A percentile compares a stretch with the other conserved stretches of the same genome.
These are phyloP conservation scores for Cosmia pyralina DNA, from an alignment of 2,888 invertebrate genomes.

Conservation along the genomic window DNA sequence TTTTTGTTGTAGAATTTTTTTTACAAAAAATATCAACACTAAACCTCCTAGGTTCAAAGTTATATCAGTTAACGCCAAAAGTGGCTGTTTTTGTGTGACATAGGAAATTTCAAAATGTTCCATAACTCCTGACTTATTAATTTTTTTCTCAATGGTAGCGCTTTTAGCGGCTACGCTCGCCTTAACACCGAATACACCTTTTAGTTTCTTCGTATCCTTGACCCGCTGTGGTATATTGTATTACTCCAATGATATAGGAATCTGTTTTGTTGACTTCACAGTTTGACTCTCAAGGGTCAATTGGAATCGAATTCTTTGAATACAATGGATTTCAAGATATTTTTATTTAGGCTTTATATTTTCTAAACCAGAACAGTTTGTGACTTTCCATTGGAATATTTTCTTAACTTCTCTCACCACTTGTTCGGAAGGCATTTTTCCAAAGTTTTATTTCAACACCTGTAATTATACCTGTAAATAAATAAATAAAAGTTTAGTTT, in stretches of 20 bases:
- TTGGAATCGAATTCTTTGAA: constrained; percentile 36
- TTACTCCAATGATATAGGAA: constrained; percentile 30
- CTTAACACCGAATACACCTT: constrained; percentile 24
- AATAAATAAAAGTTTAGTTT: too few species aligned
- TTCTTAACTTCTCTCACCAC: neutral
- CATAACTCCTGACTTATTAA: too few species aligned
- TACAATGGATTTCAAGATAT: constrained; percentile 7
- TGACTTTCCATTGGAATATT: neutral
- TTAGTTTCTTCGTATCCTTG: constrained; percentile 25
- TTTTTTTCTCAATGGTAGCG: too few species aligned
- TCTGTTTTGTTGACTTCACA: constrained; percentile 32
- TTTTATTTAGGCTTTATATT: constrained; percentile 13
- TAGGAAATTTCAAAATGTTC: too few species aligned
- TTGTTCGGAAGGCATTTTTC: neutral
- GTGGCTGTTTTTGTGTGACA: too few species aligned
- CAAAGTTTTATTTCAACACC: neutral
- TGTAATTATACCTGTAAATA: neutral
- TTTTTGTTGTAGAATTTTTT: too few species aligned
- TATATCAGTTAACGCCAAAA: too few species aligned
- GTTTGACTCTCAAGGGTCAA: constrained; percentile 25
- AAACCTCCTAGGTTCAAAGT: too few species aligned
- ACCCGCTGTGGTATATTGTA: constrained; percentile 11
- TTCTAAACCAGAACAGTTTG: constrained; percentile 7
- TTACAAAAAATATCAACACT: too few species aligned
- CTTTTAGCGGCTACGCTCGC: too few species aligned